Base-by-base conservation (phyloP, 2,888 invertebrate species). In the Beris morrisii region DNA sequence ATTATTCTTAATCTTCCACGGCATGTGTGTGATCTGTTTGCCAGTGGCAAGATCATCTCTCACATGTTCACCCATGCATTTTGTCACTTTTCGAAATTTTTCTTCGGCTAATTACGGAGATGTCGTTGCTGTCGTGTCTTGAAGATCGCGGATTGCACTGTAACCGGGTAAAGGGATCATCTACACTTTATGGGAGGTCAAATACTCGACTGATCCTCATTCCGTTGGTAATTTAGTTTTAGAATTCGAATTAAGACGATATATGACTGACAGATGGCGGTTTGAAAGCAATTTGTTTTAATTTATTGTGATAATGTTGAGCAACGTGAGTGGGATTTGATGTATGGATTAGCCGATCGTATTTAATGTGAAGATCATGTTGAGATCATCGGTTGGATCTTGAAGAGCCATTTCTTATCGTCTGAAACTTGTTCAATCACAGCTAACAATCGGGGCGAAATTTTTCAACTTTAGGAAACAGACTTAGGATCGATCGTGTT, bases 51-150 rank as follows among this genome's bases (percentile, higher is more conserved):
- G 50, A 61, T 61, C 61, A 61, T 61, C 61, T n/a, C 65, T 61
- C 65, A 68, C 65, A 61, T 68, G 68, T 52, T 65, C 61, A 52
- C 48, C 43, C 65, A 65, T 65, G 59, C 61, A 45, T 56, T 55
- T 59, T 68, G 68, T 68, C 68, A 68, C 61, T 65, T 68, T 44
- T 61, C 30, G 38, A 61, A 63, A 65, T 68, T 68, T 65, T 65
- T 65, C 65, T 59, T 46, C 65, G 65, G 61, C 61, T 68, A 68
- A 68, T 68, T 68, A 68, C 67, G 59, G 64, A 53, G 52, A 61
- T 63, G 65, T 68, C 65, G 38, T 9, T 38, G 5, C 38, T 7
- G 7, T 38, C 38, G 38, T 38, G 9, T 22, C 22, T 38, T 38
- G 1, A 38, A 38, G 38, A 38, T 38, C 9, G 38, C 38, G 38